Evolutionary conservation across 2,113 vertebrate genomes (phyloP).

Genomic region (Melierax canorus): DNA sequence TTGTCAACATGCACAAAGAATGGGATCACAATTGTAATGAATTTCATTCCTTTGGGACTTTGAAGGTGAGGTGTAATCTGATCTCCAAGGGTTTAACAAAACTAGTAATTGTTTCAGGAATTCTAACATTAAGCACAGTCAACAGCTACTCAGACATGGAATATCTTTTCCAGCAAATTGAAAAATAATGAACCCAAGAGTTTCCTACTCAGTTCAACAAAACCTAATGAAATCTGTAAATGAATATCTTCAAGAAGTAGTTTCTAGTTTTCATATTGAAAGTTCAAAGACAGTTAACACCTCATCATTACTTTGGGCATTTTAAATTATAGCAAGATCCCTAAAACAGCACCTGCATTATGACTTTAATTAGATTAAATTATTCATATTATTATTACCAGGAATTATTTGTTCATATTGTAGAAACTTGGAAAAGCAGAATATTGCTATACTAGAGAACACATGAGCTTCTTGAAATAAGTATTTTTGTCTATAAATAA

Average conservation of each 20-base stretch:
- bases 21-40: conserved; percentile 51
- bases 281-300: background rate
- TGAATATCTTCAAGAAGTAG: background rate
- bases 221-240: background rate
- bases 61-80: conserved; percentile 30
- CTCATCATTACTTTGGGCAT: background rate
- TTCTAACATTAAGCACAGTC: background rate
- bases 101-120: conserved; percentile 3
- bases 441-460: background rate
- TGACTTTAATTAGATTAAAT: background rate
- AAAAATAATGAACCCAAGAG: background rate
- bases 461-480: background rate
- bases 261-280: background rate
- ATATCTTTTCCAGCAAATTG: background rate
- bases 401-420: background rate
- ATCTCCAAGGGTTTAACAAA: conserved; percentile 26
- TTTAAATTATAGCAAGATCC: background rate
- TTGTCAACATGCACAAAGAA: conserved; percentile 66
- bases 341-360: background rate
- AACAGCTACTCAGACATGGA: background rate
- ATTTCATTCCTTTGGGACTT: conserved; percentile 57
- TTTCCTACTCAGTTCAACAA: background rate
- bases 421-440: background rate
- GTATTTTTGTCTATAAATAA: background rate
- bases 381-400: background rate